These are phyloP conservation scores for Canis aureus DNA, from an alignment of 2,113 vertebrate genomes.

Conservation along the genomic window DNA sequence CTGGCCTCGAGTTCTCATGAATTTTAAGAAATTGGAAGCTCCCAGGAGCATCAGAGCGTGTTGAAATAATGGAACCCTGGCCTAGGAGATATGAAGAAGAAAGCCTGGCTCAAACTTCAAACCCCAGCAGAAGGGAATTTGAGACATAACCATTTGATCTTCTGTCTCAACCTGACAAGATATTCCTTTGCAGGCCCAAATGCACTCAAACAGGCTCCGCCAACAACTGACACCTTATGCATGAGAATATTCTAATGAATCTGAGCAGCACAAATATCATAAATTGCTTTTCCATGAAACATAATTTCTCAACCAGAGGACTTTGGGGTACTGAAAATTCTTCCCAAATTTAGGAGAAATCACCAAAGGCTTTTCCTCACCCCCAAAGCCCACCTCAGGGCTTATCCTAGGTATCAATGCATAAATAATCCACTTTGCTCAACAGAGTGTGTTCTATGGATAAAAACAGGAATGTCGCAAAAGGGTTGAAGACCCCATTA, in stretches of 20 bases:
- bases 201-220: not conserved
- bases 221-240: constrained; percentile 52
- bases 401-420: constrained; percentile 73
- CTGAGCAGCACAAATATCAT: constrained; percentile 61
- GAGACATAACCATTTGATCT: constrained; percentile 68
- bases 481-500: constrained; percentile 77
- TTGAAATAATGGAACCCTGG: constrained; percentile 63
- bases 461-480: constrained; percentile 70
- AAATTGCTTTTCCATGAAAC: constrained; percentile 56
- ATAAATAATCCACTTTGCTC: constrained; percentile 77
- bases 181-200: constrained; percentile 62
- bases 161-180: constrained; percentile 66
- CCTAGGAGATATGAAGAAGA: constrained; percentile 49
- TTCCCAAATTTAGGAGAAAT: constrained; percentile 11
- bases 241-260: constrained; percentile 70
- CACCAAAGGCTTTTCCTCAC: not conserved
- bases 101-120: constrained; percentile 63
- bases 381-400: not conserved
- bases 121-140: constrained; percentile 68
- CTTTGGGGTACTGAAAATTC: constrained; percentile 51
- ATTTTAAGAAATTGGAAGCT: constrained; percentile 74
- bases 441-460: constrained; percentile 67
- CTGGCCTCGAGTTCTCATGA: constrained; percentile 64
- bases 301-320: constrained; percentile 43
- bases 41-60: constrained; percentile 2